Base-by-base conservation (phyloP, 92 coral and sea anemone genomes). In the Palythoa caribaeorum region DNA sequence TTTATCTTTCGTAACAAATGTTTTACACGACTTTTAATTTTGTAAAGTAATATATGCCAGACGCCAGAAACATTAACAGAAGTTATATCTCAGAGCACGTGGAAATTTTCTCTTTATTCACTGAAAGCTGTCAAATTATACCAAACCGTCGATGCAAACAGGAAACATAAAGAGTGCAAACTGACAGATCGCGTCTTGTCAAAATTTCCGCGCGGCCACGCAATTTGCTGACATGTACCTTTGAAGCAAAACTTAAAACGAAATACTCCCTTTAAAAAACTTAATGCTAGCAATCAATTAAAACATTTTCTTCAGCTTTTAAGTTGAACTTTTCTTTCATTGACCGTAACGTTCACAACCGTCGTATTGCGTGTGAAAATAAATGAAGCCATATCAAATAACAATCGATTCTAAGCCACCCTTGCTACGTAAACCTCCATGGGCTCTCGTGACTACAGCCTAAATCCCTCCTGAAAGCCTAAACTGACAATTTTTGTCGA, bases 381-480 rank as follows among this genome's bases (percentile, higher is more conserved):
- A 63, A 62, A 71, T 28, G 52, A n/a, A 51, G 35, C 53, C 40
- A 69, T 81, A 81, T 81, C 86, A 21, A 48, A 66, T 81, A 51
- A 81, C 86, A 81, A 65, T 66, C 76, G 44, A 81, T 52, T 47
- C 14, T 14, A 36, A 68, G 71, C 73, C 71, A 37, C 85, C 63
- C 20, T 44, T 44, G 50, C 50, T 80, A 48, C 74, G 85, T 80
- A 74, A 80, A 80, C 63, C 85, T 11, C 17, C 17, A 59, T 36
- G 69, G n/a, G 63, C n/a, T 81, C 59, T 81, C 86, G 86, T 81
- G 86, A 81, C 86, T 81, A 40, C 13, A 81, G 86, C 86, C 86
- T 51, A 81, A 80, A 40, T 62, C 71, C 73, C 37, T 66, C 60
- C 75, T 59, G 47, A 81, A 81, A 51, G 12, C 19, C 44, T 6